Conservation (phyloP, 1,140 invertebrate genomes). For the Bombus waltoni region DNA sequence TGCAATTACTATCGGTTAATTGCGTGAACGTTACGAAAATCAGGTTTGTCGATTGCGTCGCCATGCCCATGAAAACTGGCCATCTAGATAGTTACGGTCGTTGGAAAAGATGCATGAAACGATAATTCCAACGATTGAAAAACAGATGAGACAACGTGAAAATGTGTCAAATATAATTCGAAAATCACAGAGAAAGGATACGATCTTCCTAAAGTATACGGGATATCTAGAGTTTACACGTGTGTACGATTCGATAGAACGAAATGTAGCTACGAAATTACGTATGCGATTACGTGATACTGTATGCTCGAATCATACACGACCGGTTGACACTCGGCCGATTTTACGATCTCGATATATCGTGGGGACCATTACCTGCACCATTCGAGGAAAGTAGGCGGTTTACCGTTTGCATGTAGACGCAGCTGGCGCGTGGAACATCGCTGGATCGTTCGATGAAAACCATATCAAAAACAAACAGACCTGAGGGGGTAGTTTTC, state of each 20-base stretch:
- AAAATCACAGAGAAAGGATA: neutral
- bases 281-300: neutral
- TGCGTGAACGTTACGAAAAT: slow-evolving; percentile 1
- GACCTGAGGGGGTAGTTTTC: slow-evolving; percentile 53
- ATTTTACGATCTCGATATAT: neutral
- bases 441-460: slow-evolving; percentile 50
- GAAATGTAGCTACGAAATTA: neutral
- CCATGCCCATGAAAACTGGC: neutral
- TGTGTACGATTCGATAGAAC: neutral
- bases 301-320: neutral
- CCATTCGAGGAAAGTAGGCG: neutral
- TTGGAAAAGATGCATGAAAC: neutral
- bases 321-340: neutral
- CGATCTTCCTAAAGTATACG: neutral
- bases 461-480: slow-evolving; percentile 69
- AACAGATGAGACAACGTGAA: too few relatives aligned
- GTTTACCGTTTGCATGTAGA: slow-evolving; percentile 41
- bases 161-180: neutral
- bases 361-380: neutral
- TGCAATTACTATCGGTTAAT: slow-evolving; percentile 14
- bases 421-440: slow-evolving; percentile 11
- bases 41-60: neutral
- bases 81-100: neutral
- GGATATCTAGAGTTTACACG: neutral
- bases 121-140: slow-evolving; percentile 35